Evolutionary conservation across 2,888 invertebrate species (phyloP).

Genomic region (Malacosoma neustria): DNA sequence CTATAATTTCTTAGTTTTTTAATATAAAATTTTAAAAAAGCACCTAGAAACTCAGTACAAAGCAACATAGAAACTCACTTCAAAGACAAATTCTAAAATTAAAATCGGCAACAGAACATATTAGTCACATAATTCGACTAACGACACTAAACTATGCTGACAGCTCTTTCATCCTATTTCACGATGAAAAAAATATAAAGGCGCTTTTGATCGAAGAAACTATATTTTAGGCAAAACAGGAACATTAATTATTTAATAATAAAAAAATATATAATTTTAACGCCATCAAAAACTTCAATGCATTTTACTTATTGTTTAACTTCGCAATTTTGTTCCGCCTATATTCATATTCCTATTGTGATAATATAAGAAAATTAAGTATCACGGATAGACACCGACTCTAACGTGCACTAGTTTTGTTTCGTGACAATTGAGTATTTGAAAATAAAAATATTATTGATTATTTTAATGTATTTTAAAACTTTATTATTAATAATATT

Average conservation of each 20-base stretch:
- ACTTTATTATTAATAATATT: too few relatives aligned
- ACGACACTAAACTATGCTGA: neutral
- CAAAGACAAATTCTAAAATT: neutral
- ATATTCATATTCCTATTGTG: too few relatives aligned
- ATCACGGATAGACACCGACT: too few relatives aligned
- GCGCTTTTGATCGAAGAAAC: neutral
- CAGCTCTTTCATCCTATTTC: neutral
- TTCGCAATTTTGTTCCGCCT: slow-evolving; percentile 18
- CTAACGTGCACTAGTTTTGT: too few relatives aligned
- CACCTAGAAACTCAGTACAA: neutral
- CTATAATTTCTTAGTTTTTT: too few relatives aligned
- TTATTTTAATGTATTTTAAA: too few relatives aligned
- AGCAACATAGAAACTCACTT: neutral
- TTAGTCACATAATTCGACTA: neutral
- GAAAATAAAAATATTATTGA: too few relatives aligned
- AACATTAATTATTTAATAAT: slow-evolving; percentile 20
- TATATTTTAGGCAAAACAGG: slow-evolving; percentile 6
- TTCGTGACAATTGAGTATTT: too few relatives aligned
- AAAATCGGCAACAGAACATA: neutral
- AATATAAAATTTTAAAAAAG: neutral
- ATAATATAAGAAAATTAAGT: too few relatives aligned
- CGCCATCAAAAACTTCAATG: slow-evolving; percentile 2
- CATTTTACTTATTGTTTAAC: slow-evolving; percentile 12
- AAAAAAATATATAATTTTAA: neutral
- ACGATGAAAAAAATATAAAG: neutral